Evolutionary conservation across 2,113 vertebrate genomes (phyloP), one percentile per base, ranked within the genome.

Genomic region (Actinemys pallida): DNA sequence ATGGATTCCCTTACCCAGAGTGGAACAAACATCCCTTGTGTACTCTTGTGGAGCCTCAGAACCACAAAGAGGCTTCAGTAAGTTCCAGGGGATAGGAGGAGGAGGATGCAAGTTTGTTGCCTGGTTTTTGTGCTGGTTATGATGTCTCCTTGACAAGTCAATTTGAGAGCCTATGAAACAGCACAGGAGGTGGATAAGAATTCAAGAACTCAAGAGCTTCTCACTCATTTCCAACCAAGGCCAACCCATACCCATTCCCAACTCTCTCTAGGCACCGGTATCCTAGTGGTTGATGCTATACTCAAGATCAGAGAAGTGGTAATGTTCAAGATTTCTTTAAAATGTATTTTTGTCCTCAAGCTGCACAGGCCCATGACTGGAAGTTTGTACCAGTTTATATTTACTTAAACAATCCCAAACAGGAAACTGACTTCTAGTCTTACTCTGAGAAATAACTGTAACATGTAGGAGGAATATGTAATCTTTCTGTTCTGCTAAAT

Each of bases 201-300:
- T 88, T 95, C 91, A 69, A 80, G 10, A 4, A 47, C 86, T 95
- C 92, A 69, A 19, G 85, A 87, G 79, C 89, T 96, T 65, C 62
- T 84, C 87, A 10, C 17, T 72, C n/a, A 72, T 22, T 39, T 10
- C 65, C 17, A 69, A n/a, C 3, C 62, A 69, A 69, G 65, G 19
- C 65, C 65, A 72, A 72, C 19, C 19, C 19, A 5, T 11, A 39
- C 17, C n/a, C n/a, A 20, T 72, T n/a, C 31, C 69, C 88, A 27
- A 75, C 87, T 20, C 80, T 39, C 11, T 84, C 88, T 83, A 22
- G 75, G 59, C 39, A 8, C 88, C 88, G 11, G 47, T 50, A 5
- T 84, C 91, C 90, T 39, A 72, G 35, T n/a, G 10, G 65, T 39
- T 31, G 22, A 27, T 78, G 75, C 45, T 12, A 6, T 78, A 47